Evolutionary conservation across 2,888 invertebrate species (phyloP), one percentile per base, ranked within the genome.

Genomic region (Mimumesa dahlbomi): DNA sequence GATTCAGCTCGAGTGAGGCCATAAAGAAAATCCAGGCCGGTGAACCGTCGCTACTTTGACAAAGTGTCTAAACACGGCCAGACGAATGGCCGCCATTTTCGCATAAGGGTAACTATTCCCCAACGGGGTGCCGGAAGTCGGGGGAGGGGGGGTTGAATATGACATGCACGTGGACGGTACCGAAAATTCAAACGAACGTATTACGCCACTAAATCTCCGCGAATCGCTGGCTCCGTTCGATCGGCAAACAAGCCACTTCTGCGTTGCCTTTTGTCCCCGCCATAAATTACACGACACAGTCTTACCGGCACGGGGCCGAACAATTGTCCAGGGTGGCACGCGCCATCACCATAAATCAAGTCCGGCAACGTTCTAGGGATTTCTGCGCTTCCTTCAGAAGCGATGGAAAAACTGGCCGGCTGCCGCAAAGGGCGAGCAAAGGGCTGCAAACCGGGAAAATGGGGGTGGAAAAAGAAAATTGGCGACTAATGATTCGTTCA

Each of bases 291-390:
- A 43, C 56, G 42, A 38, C 62, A 46, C 73, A n/a, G 58, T 69
- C 73, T 65, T 73, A 65, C 61, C 38, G 52, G 52, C 56, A 59
- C 59, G 48, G 36, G 57, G 50, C 63, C 36, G 73, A 59, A 54
- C 69, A 52, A 70, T 73, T 58, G 73, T 72, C 61, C 63, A 42
- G 46, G 46, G 66, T 69, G 72, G 72, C 68, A 66, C 68, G 69
- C 61, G 69, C 61, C 58, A 67, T 77, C 70, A 62, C 63, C 73
- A 58, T 77, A 77, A 77, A 75, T 77, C 75, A 75, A 65, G 46
- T 31, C 54, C 34, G 36, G 58, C 58, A 38, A 52, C 49, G 57
- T 53, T 50, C 18, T 46, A 25, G 40, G 46, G 46, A 68, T 73
- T 74, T 73, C 68, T 62, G 49, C 68, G 46, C 49, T 34, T 50